Evolutionary conservation across 2,888 invertebrate species (phyloP).

Genomic region (Napeogenes sylphis): DNA sequence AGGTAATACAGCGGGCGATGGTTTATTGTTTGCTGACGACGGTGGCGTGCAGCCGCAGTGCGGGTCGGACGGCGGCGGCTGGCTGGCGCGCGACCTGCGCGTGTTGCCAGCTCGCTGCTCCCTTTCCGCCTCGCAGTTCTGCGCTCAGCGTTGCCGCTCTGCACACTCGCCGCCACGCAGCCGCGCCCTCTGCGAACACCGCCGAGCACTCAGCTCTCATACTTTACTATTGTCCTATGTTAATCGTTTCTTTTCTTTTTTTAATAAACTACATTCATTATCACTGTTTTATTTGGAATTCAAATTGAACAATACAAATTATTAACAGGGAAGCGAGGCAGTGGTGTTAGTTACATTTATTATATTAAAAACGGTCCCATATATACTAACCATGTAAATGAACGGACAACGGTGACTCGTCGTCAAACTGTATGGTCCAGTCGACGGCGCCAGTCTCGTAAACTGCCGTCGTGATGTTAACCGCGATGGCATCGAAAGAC

Average conservation of each 20-base stretch:
- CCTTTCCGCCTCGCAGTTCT: constrained; percentile 81
- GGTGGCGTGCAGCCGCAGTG: constrained; percentile 23
- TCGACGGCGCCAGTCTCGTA: constrained; percentile 41
- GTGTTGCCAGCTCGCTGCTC: constrained; percentile 90
- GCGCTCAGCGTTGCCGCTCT: constrained; percentile 63
- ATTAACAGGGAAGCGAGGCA: too few species aligned
- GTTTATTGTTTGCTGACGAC: constrained; percentile 2
- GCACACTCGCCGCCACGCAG: constrained; percentile 45
- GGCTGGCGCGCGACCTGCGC: constrained; percentile 93
- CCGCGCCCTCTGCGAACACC: constrained; percentile 34
- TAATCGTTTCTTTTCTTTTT: too few species aligned
- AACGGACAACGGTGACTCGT: constrained; percentile 24
- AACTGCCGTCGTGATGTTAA: constrained; percentile 29
- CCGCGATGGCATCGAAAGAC: constrained; percentile 32
- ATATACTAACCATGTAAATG: constrained; percentile 32
- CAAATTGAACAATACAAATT: too few species aligned
- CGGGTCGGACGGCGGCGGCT: constrained; percentile 18
- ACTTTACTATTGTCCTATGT: too few species aligned
- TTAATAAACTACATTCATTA: too few species aligned
- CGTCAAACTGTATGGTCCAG: constrained; percentile 49
- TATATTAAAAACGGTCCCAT: too few species aligned
- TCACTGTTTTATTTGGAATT: too few species aligned
- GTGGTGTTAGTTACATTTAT: too few species aligned
- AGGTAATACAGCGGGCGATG: constrained; percentile 3
- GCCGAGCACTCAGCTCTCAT: too few species aligned